Percentiles rank a stretch among this genome's conserved stretches.
Conservation (phyloP, 2,888 invertebrate genomes). For the Stenodema calcarata region DNA sequence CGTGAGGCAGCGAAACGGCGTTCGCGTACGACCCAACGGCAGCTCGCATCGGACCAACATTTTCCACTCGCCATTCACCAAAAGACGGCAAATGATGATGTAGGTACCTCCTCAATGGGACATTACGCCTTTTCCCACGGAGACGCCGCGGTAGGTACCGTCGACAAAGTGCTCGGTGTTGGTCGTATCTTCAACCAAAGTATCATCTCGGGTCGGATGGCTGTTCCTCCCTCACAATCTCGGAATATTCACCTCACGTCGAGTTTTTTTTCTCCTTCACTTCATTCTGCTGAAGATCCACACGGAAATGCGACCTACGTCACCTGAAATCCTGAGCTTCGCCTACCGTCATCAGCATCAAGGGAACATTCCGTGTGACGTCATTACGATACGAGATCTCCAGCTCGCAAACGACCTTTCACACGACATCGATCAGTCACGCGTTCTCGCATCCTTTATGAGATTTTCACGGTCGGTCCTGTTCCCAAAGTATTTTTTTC, state of each 20-base stretch:
- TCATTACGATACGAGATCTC: neutral
- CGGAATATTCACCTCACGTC: no score
- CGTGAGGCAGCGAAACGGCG: neutral
- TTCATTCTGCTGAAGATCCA: no score
- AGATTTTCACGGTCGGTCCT: neutral
- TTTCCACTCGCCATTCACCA: neutral
- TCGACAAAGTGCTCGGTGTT: neutral
- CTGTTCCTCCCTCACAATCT: no score
- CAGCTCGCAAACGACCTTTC: neutral
- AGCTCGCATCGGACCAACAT: neutral
- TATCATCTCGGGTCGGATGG: no score
- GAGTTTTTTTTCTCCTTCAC: no score
- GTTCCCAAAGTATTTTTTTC: neutral
- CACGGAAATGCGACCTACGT: no score
- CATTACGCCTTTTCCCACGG: neutral
- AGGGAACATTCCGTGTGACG: neutral
- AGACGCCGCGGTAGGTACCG: no score
- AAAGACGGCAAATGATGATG: neutral
- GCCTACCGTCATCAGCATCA: neutral
- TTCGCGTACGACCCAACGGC: neutral
- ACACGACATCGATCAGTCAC: neutral
- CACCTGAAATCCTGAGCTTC: no score
- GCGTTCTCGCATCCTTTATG: neutral
- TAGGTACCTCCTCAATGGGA: neutral
- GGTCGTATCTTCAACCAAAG: no score